These are phyloP conservation scores for Stigmatopora nigra DNA, from an alignment of 2,113 vertebrate genomes.

Conservation along the genomic window DNA sequence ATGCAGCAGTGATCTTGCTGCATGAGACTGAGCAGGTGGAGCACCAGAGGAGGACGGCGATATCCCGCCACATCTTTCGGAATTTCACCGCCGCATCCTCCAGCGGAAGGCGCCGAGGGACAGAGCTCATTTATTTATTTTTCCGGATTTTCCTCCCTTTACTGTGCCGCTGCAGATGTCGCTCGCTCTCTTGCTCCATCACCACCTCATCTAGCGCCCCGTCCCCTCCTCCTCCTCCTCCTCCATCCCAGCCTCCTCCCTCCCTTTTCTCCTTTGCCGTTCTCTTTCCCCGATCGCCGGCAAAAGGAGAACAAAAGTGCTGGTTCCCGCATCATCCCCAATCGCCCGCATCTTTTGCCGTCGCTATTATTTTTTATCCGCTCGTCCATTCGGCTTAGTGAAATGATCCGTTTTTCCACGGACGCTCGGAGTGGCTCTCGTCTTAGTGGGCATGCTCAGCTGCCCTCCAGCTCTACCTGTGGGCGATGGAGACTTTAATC, in stretches of 20 bases:
- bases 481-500: constrained; percentile 65
- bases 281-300: constrained; percentile 31
- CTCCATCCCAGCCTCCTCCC: constrained; percentile 13
- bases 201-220: constrained; percentile 2
- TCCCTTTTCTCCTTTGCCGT: constrained; percentile 26
- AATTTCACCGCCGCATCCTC: constrained; percentile 9
- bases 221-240: constrained; percentile 6
- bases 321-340: constrained; percentile 47
- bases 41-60: constrained; percentile 37
- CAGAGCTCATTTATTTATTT: constrained; percentile 69
- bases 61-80: not conserved
- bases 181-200: constrained; percentile 35
- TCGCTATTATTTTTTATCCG: constrained; percentile 28
- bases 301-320: constrained; percentile 57
- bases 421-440: constrained; percentile 57
- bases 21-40: constrained; percentile 58
- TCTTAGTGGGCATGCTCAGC: constrained; percentile 63
- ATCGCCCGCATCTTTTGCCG: constrained; percentile 30
- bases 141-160: constrained; percentile 59
- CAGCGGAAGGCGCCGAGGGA: constrained; percentile 43
- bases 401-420: constrained; percentile 58
- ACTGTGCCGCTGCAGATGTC: constrained; percentile 68
- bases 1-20: constrained; percentile 62
- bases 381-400: constrained; percentile 33
- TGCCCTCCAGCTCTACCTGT: constrained; percentile 67